Conservation (phyloP, 1,140 invertebrate genomes). For the Drosophila albomicans region DNA sequence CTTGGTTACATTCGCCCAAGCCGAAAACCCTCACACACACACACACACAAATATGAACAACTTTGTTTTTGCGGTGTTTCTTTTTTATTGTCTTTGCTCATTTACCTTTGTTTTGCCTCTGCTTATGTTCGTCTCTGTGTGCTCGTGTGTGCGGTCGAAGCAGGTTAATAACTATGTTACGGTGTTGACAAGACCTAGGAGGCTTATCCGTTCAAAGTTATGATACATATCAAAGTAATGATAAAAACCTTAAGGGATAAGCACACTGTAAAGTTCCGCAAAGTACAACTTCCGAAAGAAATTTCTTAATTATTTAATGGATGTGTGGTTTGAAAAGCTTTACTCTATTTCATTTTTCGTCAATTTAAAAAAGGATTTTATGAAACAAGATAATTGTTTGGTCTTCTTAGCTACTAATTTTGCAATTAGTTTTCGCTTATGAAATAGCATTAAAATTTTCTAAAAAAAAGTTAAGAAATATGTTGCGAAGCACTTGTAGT, state of each 20-base stretch:
- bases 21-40: slow-evolving; percentile 11
- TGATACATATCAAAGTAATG: neutral
- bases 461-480: no score
- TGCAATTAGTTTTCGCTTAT: no score
- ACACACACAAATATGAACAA: slow-evolving; percentile 17
- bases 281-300: neutral
- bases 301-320: slow-evolving; percentile 1
- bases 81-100: slow-evolving; percentile 31
- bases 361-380: no score
- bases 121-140: neutral
- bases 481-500: no score
- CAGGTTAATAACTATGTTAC: slow-evolving; percentile 36
- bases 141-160: slow-evolving; percentile 10
- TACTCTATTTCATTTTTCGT: neutral
- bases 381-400: no score
- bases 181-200: slow-evolving; percentile 6
- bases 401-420: no score
- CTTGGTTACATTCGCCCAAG: slow-evolving; percentile 40
- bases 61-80: slow-evolving; percentile 16
- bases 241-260: slow-evolving; percentile 3
- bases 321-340: neutral
- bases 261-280: neutral
- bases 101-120: slow-evolving; percentile 36
- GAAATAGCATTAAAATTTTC: no score
- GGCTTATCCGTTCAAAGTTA: slow-evolving; percentile 4